phyloP scores from a whole-genome alignment of 1,140 invertebrate genomes.

The Yoshiicerus persimilis region DNA sequence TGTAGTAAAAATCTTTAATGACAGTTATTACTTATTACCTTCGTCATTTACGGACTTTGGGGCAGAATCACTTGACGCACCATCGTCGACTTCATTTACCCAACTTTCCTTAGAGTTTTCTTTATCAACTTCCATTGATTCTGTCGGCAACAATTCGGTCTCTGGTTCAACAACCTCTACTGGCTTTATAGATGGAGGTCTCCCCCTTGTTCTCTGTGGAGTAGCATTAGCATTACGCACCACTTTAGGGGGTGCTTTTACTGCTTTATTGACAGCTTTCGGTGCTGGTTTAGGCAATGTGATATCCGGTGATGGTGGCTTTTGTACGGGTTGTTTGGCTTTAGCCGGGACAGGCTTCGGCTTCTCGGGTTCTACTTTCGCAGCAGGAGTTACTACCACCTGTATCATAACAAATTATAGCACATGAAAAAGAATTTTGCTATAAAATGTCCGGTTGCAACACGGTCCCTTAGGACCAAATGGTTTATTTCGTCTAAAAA shows the following conservation, averaged over 20 bases:
- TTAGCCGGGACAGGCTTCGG: not conserved
- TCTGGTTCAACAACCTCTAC: not conserved
- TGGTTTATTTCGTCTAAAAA: no score
- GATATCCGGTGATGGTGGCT: not conserved
- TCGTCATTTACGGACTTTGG: not conserved
- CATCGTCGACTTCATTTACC: not conserved
- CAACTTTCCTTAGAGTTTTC: slow-evolving; percentile 33
- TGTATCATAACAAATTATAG: not conserved
- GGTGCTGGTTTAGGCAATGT: not conserved
- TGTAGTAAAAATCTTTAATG: no score
- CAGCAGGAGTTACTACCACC: not conserved
- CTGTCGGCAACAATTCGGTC: not conserved
- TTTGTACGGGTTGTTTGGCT: not conserved
- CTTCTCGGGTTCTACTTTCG: not conserved
- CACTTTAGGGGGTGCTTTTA: not conserved
- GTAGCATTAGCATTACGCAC: not conserved
- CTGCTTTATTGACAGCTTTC: not conserved
- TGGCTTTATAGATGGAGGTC: not conserved
- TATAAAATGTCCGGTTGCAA: no score
- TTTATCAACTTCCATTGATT: slow-evolving; percentile 31
- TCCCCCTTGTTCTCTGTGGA: not conserved
- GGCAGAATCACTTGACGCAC: slow-evolving; percentile 18
- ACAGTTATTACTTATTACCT: not conserved
- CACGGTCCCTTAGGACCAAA: no score
- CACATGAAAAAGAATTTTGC: no score